Percentiles rank a stretch among this genome's conserved stretches.
Evolutionary conservation across 2,888 invertebrate genomes (phyloP).

Genomic region (Hydropsyche betteni): DNA sequence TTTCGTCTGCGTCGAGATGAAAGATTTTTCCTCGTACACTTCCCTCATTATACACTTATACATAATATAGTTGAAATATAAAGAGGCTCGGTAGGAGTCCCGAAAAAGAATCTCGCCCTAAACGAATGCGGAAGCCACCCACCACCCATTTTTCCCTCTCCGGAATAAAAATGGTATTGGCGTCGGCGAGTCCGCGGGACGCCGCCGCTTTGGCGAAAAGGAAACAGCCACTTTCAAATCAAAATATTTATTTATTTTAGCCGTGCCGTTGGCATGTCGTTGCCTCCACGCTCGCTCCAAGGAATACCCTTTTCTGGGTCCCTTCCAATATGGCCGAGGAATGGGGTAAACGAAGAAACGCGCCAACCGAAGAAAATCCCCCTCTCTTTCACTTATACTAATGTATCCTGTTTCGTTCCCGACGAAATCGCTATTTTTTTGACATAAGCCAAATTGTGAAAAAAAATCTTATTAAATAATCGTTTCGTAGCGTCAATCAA

Average conservation of each 20-base stretch:
- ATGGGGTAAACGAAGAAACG: neutral
- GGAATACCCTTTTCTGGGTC: conserved; percentile 31
- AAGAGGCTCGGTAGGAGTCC: neutral
- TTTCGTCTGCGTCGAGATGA: conserved; percentile 28
- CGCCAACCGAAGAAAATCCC: neutral
- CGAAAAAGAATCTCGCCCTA: conserved; percentile 25
- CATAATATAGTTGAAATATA: too few relatives aligned
- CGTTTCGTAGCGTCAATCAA: too few relatives aligned
- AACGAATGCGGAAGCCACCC: neutral
- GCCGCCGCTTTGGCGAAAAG: conserved; percentile 41
- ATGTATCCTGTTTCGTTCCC: too few relatives aligned
- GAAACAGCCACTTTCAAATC: conserved; percentile 50
- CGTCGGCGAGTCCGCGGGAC: conserved; percentile 41
- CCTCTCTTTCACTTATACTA: neutral
- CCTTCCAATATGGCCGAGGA: conserved; percentile 6
- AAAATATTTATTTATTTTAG: conserved; percentile 51
- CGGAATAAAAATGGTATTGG: conserved; percentile 37
- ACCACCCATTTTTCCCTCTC: neutral
- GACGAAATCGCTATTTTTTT: too few relatives aligned
- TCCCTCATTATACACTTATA: neutral
- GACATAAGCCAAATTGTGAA: too few relatives aligned
- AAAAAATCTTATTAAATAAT: too few relatives aligned
- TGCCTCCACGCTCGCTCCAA: neutral
- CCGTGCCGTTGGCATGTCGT: conserved; percentile 43
- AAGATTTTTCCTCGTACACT: conserved; percentile 7